Base-by-base conservation (phyloP, 2,888 invertebrate species). In the Agapostemon virescens region DNA sequence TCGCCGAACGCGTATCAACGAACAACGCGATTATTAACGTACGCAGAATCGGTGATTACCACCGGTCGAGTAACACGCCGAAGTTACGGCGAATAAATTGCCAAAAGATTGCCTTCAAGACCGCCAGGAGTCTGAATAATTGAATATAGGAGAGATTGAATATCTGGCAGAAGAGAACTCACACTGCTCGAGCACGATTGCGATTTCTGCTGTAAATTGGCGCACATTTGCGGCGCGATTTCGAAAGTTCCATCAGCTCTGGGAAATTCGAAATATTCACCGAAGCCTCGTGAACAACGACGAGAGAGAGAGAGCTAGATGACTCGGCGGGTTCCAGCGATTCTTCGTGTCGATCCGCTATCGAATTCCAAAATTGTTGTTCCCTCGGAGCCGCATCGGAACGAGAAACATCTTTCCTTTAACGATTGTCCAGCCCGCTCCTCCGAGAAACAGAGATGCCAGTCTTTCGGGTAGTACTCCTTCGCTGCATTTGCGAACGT, bases 391-490 rank as follows among this genome's bases (percentile, higher is more conserved):
- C 15, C 67, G 38, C 20, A n/a, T 15, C 42, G 23, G 23, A 63
- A 77, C 36, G 38, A 69, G 36, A n/a, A 52, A 45, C 30, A 73
- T 77, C 58, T 52, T 42, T 23, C 55, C 33, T 23, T 75, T 42
- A 58, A 58, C 30, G 70, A 55, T 30, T n/a, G 61, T 73, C 70
- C 68, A 68, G 75, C 61, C 68, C 58, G 64, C 49, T 58, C 66
- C 81, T 81, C 71, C 64, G 69, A n/a, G 42, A 38, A 49, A 77
- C 67, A 58, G 83, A 64, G 77, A 79, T 77, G 83, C 68, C 74
- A 77, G 82, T 73, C 63, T 72, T 78, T 66, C 75, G 58, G 81
- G 73, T 78, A 78, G n/a, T 79, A 85, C 63, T 74, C n/a, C 61
- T 58, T 69, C 75, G n/a, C 58, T 52, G 70, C 63, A 78, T 74